Conservation (phyloP, 2,888 invertebrate genomes). For the Volucella zonaria region DNA sequence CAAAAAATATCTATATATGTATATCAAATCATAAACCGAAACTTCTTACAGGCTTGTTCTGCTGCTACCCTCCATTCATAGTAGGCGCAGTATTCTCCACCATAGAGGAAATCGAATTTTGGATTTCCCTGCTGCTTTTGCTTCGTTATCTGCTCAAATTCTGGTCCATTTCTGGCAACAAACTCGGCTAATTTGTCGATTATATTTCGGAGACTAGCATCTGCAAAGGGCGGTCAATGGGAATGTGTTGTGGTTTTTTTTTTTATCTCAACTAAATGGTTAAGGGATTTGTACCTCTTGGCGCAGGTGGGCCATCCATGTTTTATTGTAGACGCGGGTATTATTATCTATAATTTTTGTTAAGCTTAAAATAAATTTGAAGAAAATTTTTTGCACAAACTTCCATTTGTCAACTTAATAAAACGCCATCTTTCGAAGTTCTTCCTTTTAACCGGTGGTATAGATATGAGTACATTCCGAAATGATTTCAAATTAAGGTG, state of each 20-base stretch:
- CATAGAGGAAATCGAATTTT: conserved; percentile 98
- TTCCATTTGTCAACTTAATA: conserved; percentile 66
- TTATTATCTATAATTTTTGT: conserved; percentile 21
- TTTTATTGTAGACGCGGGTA: conserved; percentile 19
- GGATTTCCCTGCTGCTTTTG: conserved; percentile 99
- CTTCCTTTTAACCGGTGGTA: conserved; percentile 47
- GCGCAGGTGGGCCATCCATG: conserved; percentile 72
- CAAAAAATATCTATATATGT: neutral
- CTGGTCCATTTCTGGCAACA: conserved; percentile 99
- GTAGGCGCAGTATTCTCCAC: conserved; percentile 97
- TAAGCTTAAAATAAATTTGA: conserved; percentile 17
- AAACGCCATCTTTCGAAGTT: conserved; percentile 67
- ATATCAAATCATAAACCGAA: conserved; percentile 52
- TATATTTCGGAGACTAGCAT: conserved; percentile 97
- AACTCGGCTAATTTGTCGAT: conserved; percentile 99
- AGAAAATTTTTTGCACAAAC: conserved; percentile 59
- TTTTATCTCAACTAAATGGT: neutral
- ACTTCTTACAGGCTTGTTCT: conserved; percentile 93
- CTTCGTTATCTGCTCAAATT: conserved; percentile 99
- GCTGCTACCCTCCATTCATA: conserved; percentile 98
- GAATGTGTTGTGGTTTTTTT: conserved; percentile 11
- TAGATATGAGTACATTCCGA: conserved; percentile 24
- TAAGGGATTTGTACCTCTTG: conserved; percentile 62
- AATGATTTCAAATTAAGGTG: conserved; percentile 6
- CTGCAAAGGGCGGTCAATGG: conserved; percentile 80